A percentile compares a stretch with the other conserved stretches of the same genome.
Evolutionary conservation across 1,140 invertebrate genomes (phyloP).

Genomic region (Zaprionus nigranus): DNA sequence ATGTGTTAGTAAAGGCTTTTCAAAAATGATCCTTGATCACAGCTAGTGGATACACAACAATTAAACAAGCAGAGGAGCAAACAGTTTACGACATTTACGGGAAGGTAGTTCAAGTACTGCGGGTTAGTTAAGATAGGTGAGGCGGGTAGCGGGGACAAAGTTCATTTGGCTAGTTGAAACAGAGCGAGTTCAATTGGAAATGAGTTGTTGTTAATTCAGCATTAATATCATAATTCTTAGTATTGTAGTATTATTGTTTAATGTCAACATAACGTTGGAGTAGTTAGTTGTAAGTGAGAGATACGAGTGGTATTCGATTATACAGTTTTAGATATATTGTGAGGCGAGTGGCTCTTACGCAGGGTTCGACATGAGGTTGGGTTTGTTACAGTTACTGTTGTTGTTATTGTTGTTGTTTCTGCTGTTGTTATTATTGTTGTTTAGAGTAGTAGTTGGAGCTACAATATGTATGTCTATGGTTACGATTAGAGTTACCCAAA

Average conservation of each 20-base stretch:
- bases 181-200: slow-evolving; percentile 83
- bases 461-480: slow-evolving; percentile 10
- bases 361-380: slow-evolving; percentile 52
- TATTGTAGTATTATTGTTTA: slow-evolving; percentile 52
- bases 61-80: slow-evolving; percentile 54
- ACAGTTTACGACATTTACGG: slow-evolving; percentile 49
- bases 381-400: slow-evolving; percentile 30
- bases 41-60: slow-evolving; percentile 54
- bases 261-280: slow-evolving; percentile 38
- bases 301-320: slow-evolving; percentile 71
- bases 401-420: slow-evolving; percentile 12
- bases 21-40: slow-evolving; percentile 24
- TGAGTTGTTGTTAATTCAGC: slow-evolving; percentile 62
- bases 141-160: slow-evolving; percentile 23
- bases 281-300: slow-evolving; percentile 67
- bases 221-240: slow-evolving; percentile 59
- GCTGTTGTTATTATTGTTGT: slow-evolving; percentile 33
- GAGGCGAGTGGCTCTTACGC: slow-evolving; percentile 71
- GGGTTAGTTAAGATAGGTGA: background rate
- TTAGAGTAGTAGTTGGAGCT: slow-evolving; percentile 32
- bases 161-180: slow-evolving; percentile 59
- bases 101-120: slow-evolving; percentile 12
- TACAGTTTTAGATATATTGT: slow-evolving; percentile 50
- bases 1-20: slow-evolving; percentile 49
- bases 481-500: slow-evolving; percentile 31